Base-by-base conservation (phyloP, 2,888 invertebrate genomes). In the Papilio elwesi region DNA sequence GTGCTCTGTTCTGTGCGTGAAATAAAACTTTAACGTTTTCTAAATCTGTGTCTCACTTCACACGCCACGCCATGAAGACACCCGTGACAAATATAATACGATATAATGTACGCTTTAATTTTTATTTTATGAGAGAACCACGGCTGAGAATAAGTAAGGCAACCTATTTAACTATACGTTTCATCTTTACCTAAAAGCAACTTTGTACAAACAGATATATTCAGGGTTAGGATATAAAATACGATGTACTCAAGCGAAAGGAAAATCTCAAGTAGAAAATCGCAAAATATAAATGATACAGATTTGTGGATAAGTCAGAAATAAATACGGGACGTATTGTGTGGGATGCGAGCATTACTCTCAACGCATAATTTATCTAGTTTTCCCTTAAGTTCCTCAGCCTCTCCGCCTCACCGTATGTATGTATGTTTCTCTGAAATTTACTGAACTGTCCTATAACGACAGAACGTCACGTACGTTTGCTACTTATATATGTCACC, bases 251-350 rank as follows among this genome's bases (percentile, higher is more conserved):
- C 10, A 9, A 59, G 36, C 8, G 1, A 62, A 43, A 62, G 38
- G 43, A 62, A 62, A 43, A 62, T 38, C 43, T 43, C 15, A 15
- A 13, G 10, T 10, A 62, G 59, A 38, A 59, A 57, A 48, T 48
- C 55, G 59, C 16, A 6, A 48, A 68, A 68, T 38, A 68, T 49
- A 68, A 68, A 68, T 68, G 68, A 68, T 38, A 36, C n/a, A 68
- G 49, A 68, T 68, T 49, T 59, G n/a, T 36, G 49, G 68, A 49
- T 68, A 68, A 59, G 68, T 68, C 68, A 57, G 68, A 68, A 49
- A 68, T 68, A 68, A 68, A 68, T 48, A 49, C 15, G 59, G 68
- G 36, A 7, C 49, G 48, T 36, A 36, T 13, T 57, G 47, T 59
- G 36, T 59, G 36, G 57, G 57, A 59, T 57, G 6, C 16, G 63